Base-by-base conservation (phyloP, 2,113 vertebrate species). In the Chionodraco myersi region DNA sequence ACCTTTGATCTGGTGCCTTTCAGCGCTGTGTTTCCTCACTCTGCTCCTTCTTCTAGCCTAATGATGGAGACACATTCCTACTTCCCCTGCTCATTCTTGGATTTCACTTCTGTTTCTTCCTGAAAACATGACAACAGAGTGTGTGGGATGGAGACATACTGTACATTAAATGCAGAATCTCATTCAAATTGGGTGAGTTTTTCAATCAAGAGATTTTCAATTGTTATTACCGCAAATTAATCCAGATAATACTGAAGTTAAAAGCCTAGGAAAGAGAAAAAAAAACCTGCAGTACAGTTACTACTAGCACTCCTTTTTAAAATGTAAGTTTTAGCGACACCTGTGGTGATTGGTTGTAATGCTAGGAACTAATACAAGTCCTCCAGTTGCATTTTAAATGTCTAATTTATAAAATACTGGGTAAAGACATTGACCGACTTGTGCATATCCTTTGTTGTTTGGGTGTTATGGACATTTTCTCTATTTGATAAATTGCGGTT, bases 1-100 rank as follows among this genome's bases (percentile, higher is more conserved):
- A 92, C 86, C 82, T 87, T 72, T 85, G 85, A 85, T 73, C 73
- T 41, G 2, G 23, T 49, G 68, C 62, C 84, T 91, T 87, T 91
- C 88, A 80, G 76, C 21, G 7, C 80, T 80, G 78, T 34, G 71
- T 87, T 82, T 85, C 58, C 82, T 86, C 73, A 41, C 52, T 59
- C 69, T 53, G 69, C 47, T 77, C 56, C 57, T 80, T 89, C 82
- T 71, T 65, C 51, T 79, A 82, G 73, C 41, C 47, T 26, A 56
- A 66, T 56, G 75, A 82, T 79, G 82, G 69, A 78, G 67, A 73
- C 2, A 69, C 85, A 91, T 93, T 91, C 85, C 72, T 84, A 60
- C 41, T 80, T 75, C 49, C 36, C 62, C 12, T 49, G 60, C 82
- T 87, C 77, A 85, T 72, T 76, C 65, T 89, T 88, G 69, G 83